A percentile compares a stretch with the other conserved stretches of the same genome.
Evolutionary conservation across 2,113 vertebrate genomes (phyloP).

Genomic region (Xyliphius kryptos): DNA sequence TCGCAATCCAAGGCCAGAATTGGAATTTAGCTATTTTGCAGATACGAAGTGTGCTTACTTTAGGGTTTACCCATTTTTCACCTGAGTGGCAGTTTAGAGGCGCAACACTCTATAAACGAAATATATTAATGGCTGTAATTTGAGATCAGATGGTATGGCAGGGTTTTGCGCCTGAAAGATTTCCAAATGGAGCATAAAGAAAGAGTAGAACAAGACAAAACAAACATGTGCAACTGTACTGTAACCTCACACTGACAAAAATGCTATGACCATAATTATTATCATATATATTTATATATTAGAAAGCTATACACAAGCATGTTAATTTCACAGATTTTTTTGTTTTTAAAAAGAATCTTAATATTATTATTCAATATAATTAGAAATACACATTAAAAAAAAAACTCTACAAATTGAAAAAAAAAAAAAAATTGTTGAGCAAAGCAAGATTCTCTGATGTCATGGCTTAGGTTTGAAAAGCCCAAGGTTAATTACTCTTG

Average conservation of each 20-base stretch:
- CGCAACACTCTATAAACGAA: conserved; percentile 2
- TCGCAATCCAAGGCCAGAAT: conserved; percentile 1
- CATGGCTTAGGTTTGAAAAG: conserved; percentile 88
- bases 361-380: conserved; percentile 98
- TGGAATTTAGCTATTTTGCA: conserved; percentile 1
- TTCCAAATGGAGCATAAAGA: conserved; percentile 53
- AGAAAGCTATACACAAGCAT: conserved; percentile 99
- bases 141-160: conserved; percentile 46
- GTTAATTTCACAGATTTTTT: conserved; percentile 99
- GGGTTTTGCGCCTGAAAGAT: conserved; percentile 55
- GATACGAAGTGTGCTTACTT: conserved; percentile 27
- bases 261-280: conserved; percentile 89
- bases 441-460: conserved; percentile 87
- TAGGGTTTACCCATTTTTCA: conserved; percentile 19
- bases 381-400: conserved; percentile 95
- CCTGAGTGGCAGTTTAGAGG: conserved; percentile 22
- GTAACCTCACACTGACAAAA: conserved; percentile 77
- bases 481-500: conserved; percentile 72
- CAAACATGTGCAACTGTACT: conserved; percentile 84
- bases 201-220: conserved; percentile 57
- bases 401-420: conserved; percentile 98
- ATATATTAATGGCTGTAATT: conserved; percentile 15
- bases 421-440: conserved; percentile 80
- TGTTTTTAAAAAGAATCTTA: conserved; percentile 96
- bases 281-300: conserved; percentile 84